These are phyloP conservation scores for Trichonephila clavipes DNA, from an alignment of 1,140 invertebrate genomes.

Conservation along the genomic window DNA sequence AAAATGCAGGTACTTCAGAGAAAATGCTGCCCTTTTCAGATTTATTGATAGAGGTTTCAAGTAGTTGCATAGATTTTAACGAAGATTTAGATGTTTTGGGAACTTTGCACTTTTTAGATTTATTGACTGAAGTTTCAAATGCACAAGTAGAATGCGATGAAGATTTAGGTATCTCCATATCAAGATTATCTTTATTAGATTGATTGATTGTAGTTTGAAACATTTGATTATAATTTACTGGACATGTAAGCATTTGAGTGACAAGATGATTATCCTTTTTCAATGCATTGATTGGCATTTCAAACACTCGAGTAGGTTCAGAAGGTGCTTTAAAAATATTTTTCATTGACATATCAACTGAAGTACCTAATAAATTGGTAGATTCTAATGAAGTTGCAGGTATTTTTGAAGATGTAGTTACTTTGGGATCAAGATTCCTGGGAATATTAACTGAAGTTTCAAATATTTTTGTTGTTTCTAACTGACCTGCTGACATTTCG, in stretches of 20 bases:
- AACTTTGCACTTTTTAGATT: too few species aligned
- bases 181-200: not conserved
- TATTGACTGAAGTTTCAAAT: not conserved
- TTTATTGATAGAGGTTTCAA: too few species aligned
- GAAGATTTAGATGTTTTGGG: too few species aligned
- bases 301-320: not conserved
- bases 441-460: not conserved
- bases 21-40: too few species aligned
- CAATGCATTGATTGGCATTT: not conserved
- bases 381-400: not conserved
- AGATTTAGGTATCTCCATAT: not conserved
- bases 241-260: not conserved
- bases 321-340: not conserved
- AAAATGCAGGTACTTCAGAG: too few species aligned
- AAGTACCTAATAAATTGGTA: not conserved
- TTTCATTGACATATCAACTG: not conserved
- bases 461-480: not conserved
- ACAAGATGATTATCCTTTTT: not conserved
- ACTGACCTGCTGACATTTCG: not conserved
- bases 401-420: not conserved
- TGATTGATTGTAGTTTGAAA: not conserved
- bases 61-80: too few species aligned
- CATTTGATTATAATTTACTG: not conserved
- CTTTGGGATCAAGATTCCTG: not conserved
- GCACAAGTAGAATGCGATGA: not conserved